Conservation (phyloP, 2,797 vertebrate species). For the Ciconia nigra region DNA sequence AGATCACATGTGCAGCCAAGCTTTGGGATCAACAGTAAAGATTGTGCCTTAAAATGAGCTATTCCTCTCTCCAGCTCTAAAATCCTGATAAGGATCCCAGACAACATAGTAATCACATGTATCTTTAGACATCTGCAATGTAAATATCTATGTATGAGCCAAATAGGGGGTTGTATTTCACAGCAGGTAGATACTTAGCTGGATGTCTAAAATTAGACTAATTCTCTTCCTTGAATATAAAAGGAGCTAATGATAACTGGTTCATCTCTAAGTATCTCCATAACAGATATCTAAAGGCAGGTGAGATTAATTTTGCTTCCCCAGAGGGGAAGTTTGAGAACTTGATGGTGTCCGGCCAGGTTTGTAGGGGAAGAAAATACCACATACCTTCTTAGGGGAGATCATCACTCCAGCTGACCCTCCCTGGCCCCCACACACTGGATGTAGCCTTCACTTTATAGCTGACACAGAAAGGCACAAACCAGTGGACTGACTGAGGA, state of each 20-base stretch:
- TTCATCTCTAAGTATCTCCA: not conserved
- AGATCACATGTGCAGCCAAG: not conserved
- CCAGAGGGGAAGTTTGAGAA: not conserved
- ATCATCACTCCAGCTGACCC: accelerated
- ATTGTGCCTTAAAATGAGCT: not conserved
- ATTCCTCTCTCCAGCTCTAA: not conserved
- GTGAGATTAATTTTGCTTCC: not conserved
- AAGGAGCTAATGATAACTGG: not conserved
- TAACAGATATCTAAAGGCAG: not conserved
- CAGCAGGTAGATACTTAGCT: not conserved
- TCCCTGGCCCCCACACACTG: not conserved
- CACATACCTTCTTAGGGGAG: not conserved
- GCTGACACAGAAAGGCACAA: not conserved
- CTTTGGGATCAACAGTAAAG: not conserved
- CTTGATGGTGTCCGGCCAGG: not conserved
- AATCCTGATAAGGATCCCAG: not conserved
- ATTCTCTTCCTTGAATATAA: not conserved
- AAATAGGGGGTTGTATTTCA: not conserved
- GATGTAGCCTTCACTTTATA: not conserved
- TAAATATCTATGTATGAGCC: not conserved
- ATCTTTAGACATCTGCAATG: not conserved
- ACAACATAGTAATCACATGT: not conserved
- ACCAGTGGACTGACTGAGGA: not conserved
- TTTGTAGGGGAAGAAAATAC: not conserved
- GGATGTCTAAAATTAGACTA: not conserved